These are phyloP conservation scores for Hydrophis major DNA, from an alignment of 2,797 vertebrate species.

Conservation along the genomic window DNA sequence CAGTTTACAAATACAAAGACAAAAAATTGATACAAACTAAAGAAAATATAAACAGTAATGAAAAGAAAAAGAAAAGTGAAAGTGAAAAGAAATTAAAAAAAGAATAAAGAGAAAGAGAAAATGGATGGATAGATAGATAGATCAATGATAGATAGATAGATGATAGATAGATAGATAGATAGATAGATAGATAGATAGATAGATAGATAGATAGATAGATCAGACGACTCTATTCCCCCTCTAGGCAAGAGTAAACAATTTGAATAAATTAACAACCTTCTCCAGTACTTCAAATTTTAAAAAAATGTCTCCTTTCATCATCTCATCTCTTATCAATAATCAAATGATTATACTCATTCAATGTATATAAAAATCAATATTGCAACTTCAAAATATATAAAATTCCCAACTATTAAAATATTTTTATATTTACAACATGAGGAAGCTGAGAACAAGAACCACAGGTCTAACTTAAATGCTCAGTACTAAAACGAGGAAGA, in stretches of 20 bases:
- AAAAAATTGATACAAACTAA: background rate
- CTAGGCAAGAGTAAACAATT: background rate
- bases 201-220: too few relatives aligned
- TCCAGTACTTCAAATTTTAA: background rate
- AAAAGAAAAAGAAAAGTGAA: background rate
- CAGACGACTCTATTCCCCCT: background rate
- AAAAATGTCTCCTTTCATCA: background rate
- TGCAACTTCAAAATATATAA: background rate
- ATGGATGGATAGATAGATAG: background rate
- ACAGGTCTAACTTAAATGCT: background rate
- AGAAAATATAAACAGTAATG: background rate
- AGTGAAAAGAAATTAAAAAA: background rate
- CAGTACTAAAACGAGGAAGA: background rate
- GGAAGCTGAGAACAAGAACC: background rate
- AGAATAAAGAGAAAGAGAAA: background rate
- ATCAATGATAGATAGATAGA: too few relatives aligned
- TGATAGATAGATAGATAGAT: rapidly evolving
- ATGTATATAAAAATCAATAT: background rate
- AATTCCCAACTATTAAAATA: background rate
- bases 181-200: background rate
- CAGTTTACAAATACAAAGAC: background rate
- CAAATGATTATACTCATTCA: background rate
- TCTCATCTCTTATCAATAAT: background rate
- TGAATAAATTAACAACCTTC: background rate
- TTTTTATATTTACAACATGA: background rate